These are phyloP conservation scores for Sebastes hubbsi DNA, from an alignment of 2,797 vertebrate genomes.

Conservation along the genomic window DNA sequence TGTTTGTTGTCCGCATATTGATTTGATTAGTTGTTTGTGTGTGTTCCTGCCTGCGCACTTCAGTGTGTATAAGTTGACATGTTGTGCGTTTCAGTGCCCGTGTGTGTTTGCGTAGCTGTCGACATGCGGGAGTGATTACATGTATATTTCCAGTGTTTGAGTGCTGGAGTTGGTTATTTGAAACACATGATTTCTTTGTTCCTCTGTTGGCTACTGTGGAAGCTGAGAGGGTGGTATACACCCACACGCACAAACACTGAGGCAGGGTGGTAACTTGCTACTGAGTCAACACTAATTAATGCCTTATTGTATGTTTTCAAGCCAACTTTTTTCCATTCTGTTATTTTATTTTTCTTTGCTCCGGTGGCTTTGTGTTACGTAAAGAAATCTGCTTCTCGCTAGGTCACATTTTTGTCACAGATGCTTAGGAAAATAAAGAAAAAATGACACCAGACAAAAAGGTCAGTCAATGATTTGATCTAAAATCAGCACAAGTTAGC, in stretches of 20 bases:
- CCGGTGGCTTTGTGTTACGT: slow-evolving; percentile 11
- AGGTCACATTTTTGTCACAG: slow-evolving; percentile 16
- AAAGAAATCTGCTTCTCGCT: slow-evolving; percentile 5
- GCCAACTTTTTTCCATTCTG: slow-evolving; percentile 57
- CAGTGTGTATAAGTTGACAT: background rate
- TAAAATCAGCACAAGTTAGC: slow-evolving; percentile 11
- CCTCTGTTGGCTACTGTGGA: slow-evolving; percentile 74
- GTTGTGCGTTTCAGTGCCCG: slow-evolving; percentile 13
- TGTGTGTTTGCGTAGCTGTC: slow-evolving; percentile 49
- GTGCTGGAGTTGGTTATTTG: slow-evolving; percentile 59
- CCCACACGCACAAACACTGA: slow-evolving; percentile 58
- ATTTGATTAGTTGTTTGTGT: slow-evolving; percentile 45
- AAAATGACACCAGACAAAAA: slow-evolving; percentile 7
- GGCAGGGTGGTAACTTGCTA: slow-evolving; percentile 70
- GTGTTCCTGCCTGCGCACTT: slow-evolving; percentile 5
- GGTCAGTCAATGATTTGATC: background rate
- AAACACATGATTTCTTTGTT: slow-evolving; percentile 79
- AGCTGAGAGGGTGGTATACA: slow-evolving; percentile 71
- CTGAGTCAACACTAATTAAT: slow-evolving; percentile 75
- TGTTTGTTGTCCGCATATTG: slow-evolving; percentile 34
- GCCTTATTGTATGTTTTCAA: slow-evolving; percentile 67
- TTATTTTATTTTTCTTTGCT: background rate
- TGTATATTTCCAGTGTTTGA: slow-evolving; percentile 63
- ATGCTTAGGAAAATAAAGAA: slow-evolving; percentile 1
- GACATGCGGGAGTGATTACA: slow-evolving; percentile 74